These are phyloP conservation scores for Crossocerus cetratus DNA, from an alignment of 2,888 invertebrate genomes.

Conservation along the genomic window DNA sequence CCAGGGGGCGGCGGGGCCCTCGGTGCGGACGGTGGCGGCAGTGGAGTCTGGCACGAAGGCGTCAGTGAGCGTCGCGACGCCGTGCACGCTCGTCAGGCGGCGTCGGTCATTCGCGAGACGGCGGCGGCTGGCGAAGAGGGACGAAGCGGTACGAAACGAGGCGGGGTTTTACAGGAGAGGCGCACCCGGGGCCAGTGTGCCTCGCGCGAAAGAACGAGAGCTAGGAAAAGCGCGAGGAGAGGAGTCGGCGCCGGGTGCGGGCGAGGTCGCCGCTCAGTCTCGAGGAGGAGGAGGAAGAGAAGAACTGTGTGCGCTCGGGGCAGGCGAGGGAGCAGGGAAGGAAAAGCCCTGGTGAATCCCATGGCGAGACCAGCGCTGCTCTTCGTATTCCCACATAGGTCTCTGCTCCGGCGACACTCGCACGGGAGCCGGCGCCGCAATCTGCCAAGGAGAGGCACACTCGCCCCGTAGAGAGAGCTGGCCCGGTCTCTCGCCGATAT, in stretches of 20 bases:
- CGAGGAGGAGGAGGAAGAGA: neutral
- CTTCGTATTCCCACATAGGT: conserved; percentile 11
- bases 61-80: conserved; percentile 65
- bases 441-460: conserved; percentile 1
- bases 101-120: conserved; percentile 46
- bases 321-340: conserved; percentile 34
- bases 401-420: conserved; percentile 10
- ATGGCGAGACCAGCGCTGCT: conserved; percentile 36
- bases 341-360: conserved; percentile 8
- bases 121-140: neutral
- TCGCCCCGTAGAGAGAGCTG: neutral
- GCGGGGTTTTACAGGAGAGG: conserved; percentile 39
- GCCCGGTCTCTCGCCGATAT: neutral
- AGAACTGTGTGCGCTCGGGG: too few relatives aligned
- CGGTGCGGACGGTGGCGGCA: conserved; percentile 11
- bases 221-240: conserved; percentile 22
- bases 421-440: neutral
- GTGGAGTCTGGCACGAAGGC: conserved; percentile 57
- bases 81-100: conserved; percentile 60
- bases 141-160: conserved; percentile 31
- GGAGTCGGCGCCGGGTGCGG: conserved; percentile 34
- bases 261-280: conserved; percentile 22
- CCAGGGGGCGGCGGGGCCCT: conserved; percentile 5
- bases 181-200: neutral
- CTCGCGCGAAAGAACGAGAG: conserved; percentile 39